phyloP scores from a whole-genome alignment of 2,888 invertebrate genomes.

The Ophonus ardosiacus region DNA sequence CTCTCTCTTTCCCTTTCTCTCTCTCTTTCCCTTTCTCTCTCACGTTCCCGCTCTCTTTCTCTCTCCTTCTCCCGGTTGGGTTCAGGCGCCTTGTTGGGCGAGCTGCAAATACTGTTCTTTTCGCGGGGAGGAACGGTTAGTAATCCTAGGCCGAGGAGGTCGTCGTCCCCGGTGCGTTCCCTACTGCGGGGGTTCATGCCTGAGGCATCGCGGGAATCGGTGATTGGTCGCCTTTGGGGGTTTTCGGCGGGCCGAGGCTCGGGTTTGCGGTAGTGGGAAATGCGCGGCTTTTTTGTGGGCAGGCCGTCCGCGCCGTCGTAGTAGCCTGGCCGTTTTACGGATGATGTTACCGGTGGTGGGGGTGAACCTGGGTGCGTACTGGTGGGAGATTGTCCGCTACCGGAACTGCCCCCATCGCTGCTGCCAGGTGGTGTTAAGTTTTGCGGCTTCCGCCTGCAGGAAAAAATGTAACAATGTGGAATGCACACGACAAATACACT shows the following conservation, averaged over 20 bases:
- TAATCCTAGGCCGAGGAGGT: background rate
- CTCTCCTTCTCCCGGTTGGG: background rate
- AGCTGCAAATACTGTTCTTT: conserved; percentile 66
- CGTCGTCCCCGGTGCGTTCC: conserved; percentile 70
- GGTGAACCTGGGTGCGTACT: conserved; percentile 87
- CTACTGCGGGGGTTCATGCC: conserved; percentile 76
- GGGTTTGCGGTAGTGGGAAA: conserved; percentile 88
- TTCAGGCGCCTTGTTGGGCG: conserved; percentile 65
- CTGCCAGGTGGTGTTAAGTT: conserved; percentile 93
- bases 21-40: conserved; percentile 53
- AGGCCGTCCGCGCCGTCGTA: conserved; percentile 80
- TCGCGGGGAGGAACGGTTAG: conserved; percentile 27
- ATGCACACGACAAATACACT: too few species aligned
- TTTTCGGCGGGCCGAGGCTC: conserved; percentile 69
- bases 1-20: conserved; percentile 40
- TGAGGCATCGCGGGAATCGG: conserved; percentile 75
- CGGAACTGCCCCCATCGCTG: conserved; percentile 87
- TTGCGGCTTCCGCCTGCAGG: conserved; percentile 89
- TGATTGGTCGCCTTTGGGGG: conserved; percentile 73
- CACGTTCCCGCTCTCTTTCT: background rate
- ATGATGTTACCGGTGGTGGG: conserved; percentile 79
- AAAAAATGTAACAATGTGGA: too few species aligned
- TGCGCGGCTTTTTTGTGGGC: conserved; percentile 88
- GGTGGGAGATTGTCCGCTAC: conserved; percentile 88
- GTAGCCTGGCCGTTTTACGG: conserved; percentile 81